Evolutionary conservation across 2,797 vertebrate species (phyloP).

Genomic region (Sebastes kiyomatsui): DNA sequence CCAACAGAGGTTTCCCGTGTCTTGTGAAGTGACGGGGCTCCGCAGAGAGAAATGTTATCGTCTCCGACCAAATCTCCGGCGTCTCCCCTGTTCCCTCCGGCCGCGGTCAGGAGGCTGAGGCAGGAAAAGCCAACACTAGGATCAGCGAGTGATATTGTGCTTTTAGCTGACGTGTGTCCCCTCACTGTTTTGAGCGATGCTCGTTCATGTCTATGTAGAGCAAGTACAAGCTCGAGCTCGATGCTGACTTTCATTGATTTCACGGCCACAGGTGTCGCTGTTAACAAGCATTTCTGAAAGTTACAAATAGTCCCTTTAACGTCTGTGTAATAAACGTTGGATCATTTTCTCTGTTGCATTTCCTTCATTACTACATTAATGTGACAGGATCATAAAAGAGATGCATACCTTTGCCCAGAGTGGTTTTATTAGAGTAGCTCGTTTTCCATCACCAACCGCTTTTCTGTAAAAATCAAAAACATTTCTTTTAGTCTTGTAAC

Average conservation of each 20-base stretch:
- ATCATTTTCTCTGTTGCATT: background rate
- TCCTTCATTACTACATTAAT: background rate
- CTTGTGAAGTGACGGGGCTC: too few relatives aligned
- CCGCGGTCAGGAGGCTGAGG: too few relatives aligned
- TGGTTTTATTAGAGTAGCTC: constrained; percentile 87
- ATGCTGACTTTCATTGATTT: accelerated
- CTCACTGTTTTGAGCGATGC: too few relatives aligned
- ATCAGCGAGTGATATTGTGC: too few relatives aligned
- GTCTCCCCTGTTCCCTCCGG: too few relatives aligned
- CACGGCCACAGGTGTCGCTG: accelerated
- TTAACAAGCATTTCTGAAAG: too few relatives aligned
- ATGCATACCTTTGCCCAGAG: constrained; percentile 91
- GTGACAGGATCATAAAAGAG: background rate
- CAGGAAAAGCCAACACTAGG: too few relatives aligned
- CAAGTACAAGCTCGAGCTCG: too few relatives aligned
- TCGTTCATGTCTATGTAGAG: accelerated
- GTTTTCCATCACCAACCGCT: constrained; percentile 91
- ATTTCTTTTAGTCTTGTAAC: background rate
- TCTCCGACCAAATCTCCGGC: too few relatives aligned
- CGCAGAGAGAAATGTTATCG: too few relatives aligned
- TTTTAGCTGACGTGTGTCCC: too few relatives aligned
- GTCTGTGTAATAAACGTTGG: background rate
- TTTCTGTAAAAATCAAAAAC: constrained; percentile 79
- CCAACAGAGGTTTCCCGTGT: too few relatives aligned
- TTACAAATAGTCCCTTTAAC: background rate